These are phyloP conservation scores for Leptinotarsa lineolata DNA, from an alignment of 1,140 invertebrate species.

Conservation along the genomic window DNA sequence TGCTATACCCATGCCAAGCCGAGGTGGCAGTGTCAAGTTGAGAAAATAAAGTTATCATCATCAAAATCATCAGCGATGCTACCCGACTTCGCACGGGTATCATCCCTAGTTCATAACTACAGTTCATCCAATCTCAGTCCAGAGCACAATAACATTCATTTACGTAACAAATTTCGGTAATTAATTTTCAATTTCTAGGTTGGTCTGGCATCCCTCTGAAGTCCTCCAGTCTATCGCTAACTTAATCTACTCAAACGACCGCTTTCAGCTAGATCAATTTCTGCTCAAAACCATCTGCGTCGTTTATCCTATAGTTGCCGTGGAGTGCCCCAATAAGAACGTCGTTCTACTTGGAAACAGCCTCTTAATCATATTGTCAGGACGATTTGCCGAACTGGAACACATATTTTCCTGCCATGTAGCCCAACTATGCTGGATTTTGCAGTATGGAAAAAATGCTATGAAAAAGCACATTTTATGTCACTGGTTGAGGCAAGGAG, in stretches of 20 bases:
- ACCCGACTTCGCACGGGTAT: no score
- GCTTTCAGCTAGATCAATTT: background rate
- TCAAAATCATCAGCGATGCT: no score
- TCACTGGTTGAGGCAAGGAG: background rate
- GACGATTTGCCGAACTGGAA: background rate
- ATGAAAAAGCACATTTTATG: background rate
- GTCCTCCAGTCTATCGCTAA: background rate
- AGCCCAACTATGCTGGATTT: slow-evolving; percentile 11
- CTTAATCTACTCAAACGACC: background rate
- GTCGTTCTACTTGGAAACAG: slow-evolving; percentile 9
- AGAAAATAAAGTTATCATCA: no score
- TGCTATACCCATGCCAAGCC: no score
- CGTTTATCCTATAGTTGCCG: background rate
- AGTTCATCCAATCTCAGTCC: no score
- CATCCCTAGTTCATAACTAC: no score
- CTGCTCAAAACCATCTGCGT: slow-evolving; percentile 1
- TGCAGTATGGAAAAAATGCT: background rate
- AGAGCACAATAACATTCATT: background rate
- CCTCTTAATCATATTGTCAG: slow-evolving; percentile 7
- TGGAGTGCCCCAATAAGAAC: background rate
- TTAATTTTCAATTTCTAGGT: slow-evolving; percentile 5
- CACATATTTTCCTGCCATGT: background rate
- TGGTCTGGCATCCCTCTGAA: background rate
- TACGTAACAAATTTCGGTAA: background rate
- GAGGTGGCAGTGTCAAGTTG: no score